phyloP scores from a whole-genome alignment of 30 jellyfish, hydroid and myxozoan genomes.

The Rhopilema esculentum region DNA sequence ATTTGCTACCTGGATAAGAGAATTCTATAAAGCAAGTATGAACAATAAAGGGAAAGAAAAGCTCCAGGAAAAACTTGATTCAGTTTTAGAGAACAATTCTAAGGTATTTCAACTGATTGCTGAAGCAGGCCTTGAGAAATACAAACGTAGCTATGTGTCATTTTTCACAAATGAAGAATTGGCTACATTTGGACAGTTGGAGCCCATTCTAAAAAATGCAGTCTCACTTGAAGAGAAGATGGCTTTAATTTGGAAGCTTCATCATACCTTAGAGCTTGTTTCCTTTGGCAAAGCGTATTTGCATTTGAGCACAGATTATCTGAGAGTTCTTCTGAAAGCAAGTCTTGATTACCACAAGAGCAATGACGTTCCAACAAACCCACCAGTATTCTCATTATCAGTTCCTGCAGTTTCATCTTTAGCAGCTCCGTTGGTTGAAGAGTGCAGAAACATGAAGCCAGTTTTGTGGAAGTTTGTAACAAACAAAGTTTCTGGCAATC shows the following conservation, averaged over 20 bases:
- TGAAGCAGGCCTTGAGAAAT: conserved; percentile 64
- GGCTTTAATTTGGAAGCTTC: conserved; percentile 54
- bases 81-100: conserved; percentile 2
- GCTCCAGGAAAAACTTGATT: conserved; percentile 21
- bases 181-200: conserved; percentile 75
- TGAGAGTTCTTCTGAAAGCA: conserved; percentile 52
- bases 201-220: conserved; percentile 32
- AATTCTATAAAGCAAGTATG: conserved; percentile 48
- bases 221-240: conserved; percentile 16
- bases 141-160: conserved; percentile 42
- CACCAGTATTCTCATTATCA: conserved; percentile 58
- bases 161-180: conserved; percentile 57
- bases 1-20: conserved; percentile 58
- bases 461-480: conserved; percentile 57
- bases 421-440: conserved; percentile 34
- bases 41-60: conserved; percentile 25
- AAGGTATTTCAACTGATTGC: conserved; percentile 52
- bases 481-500: not conserved
- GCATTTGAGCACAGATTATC: conserved; percentile 30
- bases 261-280: conserved; percentile 65
- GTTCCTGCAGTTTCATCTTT: conserved; percentile 66
- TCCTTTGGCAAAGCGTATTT: conserved; percentile 25
- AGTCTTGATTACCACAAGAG: conserved; percentile 44
- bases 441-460: conserved; percentile 44
- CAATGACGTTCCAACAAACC: not conserved